Conservation (phyloP, 2,113 vertebrate species). For the Eclectus roratus region DNA sequence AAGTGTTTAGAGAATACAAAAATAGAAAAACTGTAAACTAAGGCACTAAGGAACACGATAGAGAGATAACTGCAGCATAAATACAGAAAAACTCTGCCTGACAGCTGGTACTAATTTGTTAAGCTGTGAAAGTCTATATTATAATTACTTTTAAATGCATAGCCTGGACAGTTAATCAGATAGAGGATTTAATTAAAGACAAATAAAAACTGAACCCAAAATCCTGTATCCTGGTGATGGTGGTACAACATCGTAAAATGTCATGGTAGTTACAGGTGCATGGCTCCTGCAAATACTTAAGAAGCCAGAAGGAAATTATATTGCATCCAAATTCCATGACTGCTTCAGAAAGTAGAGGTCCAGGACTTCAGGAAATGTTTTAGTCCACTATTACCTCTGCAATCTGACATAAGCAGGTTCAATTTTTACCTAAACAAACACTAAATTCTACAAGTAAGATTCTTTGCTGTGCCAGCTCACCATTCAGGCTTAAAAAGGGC, state of each 20-base stretch:
- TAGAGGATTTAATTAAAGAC: slow-evolving; percentile 16
- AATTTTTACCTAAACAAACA: background rate
- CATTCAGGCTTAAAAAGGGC: background rate
- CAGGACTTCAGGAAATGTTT: background rate
- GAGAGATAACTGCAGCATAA: background rate
- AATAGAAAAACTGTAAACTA: slow-evolving; percentile 7
- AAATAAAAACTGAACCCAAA: background rate
- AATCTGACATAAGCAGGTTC: background rate
- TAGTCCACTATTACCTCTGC: background rate
- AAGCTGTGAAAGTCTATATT: slow-evolving; percentile 50
- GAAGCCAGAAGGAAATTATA: background rate
- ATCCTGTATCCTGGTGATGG: background rate
- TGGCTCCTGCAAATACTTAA: background rate
- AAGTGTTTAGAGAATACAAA: slow-evolving; percentile 5
- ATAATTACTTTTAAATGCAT: slow-evolving; percentile 37
- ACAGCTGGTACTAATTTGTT: slow-evolving; percentile 19
- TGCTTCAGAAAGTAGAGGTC: background rate
- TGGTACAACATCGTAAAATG: background rate
- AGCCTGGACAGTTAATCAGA: slow-evolving; percentile 40
- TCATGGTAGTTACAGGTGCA: background rate
- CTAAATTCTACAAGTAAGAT: background rate
- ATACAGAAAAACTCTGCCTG: background rate
- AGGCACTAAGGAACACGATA: background rate
- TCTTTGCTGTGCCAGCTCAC: background rate
- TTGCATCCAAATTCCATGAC: background rate